These are phyloP conservation scores for Mastigias papua DNA, from an alignment of 30 jellyfish, hydroid and myxozoan species.

Conservation along the genomic window DNA sequence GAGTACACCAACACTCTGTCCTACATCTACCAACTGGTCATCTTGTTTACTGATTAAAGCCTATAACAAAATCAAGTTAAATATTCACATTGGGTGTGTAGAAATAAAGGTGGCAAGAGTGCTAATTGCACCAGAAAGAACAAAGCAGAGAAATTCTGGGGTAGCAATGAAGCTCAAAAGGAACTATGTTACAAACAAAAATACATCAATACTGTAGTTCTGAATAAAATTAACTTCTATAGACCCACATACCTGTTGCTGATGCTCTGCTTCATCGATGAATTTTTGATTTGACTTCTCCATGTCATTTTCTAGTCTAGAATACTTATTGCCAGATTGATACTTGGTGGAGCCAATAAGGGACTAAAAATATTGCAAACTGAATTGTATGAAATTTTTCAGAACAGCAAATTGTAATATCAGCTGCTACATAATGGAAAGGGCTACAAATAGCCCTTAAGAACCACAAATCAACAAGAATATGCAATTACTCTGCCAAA, in stretches of 20 bases:
- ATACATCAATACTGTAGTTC: too few species aligned
- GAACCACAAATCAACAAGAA: too few species aligned
- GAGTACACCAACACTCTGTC: slow-evolving; percentile 95
- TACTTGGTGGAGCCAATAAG: slow-evolving; percentile 70
- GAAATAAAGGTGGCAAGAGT: background rate
- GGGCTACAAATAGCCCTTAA: background rate
- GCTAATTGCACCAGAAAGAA: too few species aligned
- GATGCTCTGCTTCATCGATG: slow-evolving; percentile 90
- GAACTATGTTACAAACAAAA: too few species aligned
- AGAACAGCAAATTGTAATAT: background rate
- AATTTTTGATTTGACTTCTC: slow-evolving; percentile 91
- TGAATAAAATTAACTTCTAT: too few species aligned
- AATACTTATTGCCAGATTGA: slow-evolving; percentile 77
- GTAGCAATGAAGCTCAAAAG: too few species aligned
- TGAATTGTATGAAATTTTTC: background rate
- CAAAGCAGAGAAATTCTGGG: too few species aligned
- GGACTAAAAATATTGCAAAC: slow-evolving; percentile 48
- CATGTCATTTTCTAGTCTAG: slow-evolving; percentile 93
- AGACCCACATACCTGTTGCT: slow-evolving; percentile 92
- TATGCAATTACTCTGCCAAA: too few species aligned
- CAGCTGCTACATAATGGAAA: background rate
- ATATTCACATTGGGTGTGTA: background rate
- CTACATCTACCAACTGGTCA: slow-evolving; percentile 89
- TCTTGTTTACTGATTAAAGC: slow-evolving; percentile 85
- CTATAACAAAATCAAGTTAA: slow-evolving; percentile 1